Evolutionary conservation across 1,140 invertebrate species (phyloP).

Genomic region (Sycophila sp.): DNA sequence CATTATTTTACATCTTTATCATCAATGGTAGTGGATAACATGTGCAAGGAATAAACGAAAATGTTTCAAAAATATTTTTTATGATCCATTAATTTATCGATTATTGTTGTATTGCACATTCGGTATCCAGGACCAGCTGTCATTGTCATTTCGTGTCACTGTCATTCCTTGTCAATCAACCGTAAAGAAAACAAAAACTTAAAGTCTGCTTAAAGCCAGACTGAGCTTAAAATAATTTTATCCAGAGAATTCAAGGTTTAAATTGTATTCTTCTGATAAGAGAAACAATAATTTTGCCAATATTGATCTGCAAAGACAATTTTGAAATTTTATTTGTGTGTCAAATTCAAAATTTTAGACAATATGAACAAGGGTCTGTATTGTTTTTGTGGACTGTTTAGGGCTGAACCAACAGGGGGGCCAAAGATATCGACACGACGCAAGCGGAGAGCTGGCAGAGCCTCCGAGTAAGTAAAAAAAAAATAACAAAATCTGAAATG

Average conservation of each 20-base stretch:
- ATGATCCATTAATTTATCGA: not conserved
- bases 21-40: conserved; percentile 2
- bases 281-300: too few relatives aligned
- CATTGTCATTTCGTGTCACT: conserved; percentile 5
- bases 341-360: not conserved
- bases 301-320: not conserved
- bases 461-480: conserved; percentile 66
- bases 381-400: conserved; percentile 65
- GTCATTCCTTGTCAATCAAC: not conserved
- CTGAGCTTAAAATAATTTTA: not conserved
- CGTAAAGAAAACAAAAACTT: not conserved
- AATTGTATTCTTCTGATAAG: not conserved
- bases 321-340: not conserved
- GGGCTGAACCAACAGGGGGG: conserved; percentile 67
- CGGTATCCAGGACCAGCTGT: not conserved
- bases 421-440: conserved; percentile 66
- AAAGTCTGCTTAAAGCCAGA: conserved; percentile 7
- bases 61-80: not conserved
- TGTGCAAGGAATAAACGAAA: not conserved
- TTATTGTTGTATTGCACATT: conserved; percentile 5
- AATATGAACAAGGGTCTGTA: conserved; percentile 25
- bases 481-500: conserved; percentile 49
- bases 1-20: conserved; percentile 1
- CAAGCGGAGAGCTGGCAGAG: conserved; percentile 66
- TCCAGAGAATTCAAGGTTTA: not conserved